Percentiles rank a stretch among this genome's conserved stretches.
Evolutionary conservation across 2,797 vertebrate genomes (phyloP).

Genomic region (Hypotaenidia philippensis): DNA sequence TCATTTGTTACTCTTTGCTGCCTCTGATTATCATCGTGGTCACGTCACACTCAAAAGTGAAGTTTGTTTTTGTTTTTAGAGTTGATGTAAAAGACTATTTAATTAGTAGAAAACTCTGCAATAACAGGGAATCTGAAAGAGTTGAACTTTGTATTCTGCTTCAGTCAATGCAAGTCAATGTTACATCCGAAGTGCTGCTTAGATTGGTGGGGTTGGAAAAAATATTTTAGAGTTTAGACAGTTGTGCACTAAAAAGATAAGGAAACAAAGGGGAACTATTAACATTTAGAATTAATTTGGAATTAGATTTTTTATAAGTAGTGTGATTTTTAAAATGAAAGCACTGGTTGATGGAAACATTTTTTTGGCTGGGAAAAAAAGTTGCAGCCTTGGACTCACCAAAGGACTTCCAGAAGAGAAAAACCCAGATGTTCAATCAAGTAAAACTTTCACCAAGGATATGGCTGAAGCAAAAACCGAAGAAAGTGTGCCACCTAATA

Average conservation of each 20-base stretch:
- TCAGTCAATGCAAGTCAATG: background rate
- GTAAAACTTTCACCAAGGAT: background rate
- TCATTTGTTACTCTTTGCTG: background rate
- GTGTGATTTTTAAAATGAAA: background rate
- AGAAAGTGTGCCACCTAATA: background rate
- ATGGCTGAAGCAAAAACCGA: background rate
- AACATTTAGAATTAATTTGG: background rate
- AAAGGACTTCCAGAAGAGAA: background rate
- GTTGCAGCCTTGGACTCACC: background rate
- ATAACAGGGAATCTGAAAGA: background rate
- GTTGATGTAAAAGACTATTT: background rate
- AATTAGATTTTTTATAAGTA: background rate
- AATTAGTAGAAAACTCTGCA: background rate
- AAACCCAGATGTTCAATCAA: rapidly evolving
- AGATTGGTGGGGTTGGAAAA: background rate
- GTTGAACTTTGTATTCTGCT: background rate
- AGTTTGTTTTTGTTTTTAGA: background rate
- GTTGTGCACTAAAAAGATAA: background rate
- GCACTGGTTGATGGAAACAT: background rate
- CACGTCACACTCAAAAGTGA: background rate
- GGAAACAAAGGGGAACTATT: background rate
- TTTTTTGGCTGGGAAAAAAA: background rate
- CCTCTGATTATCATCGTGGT: background rate
- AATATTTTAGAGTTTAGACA: background rate
- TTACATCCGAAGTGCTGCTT: background rate